Evolutionary conservation across 2,888 invertebrate species (phyloP).

Genomic region (Holacanthella duospinosa): DNA sequence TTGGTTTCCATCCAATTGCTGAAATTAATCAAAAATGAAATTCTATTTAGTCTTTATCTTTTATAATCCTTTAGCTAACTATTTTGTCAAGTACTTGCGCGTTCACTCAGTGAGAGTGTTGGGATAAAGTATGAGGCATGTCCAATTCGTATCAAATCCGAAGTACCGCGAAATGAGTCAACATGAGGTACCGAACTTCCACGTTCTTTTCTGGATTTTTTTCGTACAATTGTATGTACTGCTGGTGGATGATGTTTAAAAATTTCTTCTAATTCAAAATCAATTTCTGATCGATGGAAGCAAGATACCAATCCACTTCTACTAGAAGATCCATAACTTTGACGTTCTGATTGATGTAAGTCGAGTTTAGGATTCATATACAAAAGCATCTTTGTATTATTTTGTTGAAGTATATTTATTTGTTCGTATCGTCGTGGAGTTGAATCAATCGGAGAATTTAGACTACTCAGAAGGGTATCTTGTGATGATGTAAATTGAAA

Average conservation of each 20-base stretch:
- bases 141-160: conserved; percentile 24
- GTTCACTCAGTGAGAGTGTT: conserved; percentile 19
- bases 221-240: conserved; percentile 22
- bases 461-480: no score
- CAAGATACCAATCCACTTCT: no score
- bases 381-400: not conserved
- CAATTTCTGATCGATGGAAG: conserved; percentile 27
- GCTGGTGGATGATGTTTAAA: conserved; percentile 23
- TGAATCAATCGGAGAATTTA: not conserved
- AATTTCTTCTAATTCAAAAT: conserved; percentile 24
- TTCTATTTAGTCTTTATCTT: not conserved
- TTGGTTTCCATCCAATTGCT: not conserved
- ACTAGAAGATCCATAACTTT: no score
- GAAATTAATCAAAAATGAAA: not conserved
- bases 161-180: conserved; percentile 28
- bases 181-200: conserved; percentile 29
- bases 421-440: not conserved
- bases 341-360: no score
- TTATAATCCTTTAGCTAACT: not conserved
- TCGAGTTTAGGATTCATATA: not conserved
- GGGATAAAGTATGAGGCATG: conserved; percentile 33
- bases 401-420: not conserved
- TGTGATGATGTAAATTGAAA: no score
- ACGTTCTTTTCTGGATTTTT: conserved; percentile 19
- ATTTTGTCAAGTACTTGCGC: no score